These are phyloP conservation scores for Upupa epops DNA, from an alignment of 2,113 vertebrate species.

Conservation along the genomic window DNA sequence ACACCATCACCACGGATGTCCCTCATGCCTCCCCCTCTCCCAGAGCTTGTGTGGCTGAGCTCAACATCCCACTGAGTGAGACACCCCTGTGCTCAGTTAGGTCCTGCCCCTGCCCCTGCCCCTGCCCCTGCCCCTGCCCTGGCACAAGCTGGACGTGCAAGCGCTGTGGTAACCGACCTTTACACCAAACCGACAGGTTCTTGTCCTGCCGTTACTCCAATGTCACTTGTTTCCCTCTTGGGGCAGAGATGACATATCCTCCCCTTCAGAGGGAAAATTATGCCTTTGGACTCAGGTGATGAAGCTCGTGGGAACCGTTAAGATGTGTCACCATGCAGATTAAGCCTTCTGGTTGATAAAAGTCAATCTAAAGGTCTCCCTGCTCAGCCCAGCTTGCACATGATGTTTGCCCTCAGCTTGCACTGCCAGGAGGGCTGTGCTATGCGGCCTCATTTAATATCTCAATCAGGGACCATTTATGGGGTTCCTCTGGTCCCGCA, in stretches of 20 bases:
- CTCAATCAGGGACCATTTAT: background rate
- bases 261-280: background rate
- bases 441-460: background rate
- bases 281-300: background rate
- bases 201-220: background rate
- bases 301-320: background rate
- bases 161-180: background rate
- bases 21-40: background rate
- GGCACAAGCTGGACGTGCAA: background rate
- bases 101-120: too few species aligned
- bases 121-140: too few species aligned
- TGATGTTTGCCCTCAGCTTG: background rate
- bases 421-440: background rate
- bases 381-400: background rate
- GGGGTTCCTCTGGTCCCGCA: background rate
- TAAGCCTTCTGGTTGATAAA: constrained; percentile 23
- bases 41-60: background rate
- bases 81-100: background rate
- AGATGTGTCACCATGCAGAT: background rate
- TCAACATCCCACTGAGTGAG: background rate
- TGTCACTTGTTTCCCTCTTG: background rate
- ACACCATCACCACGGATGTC: background rate
- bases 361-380: constrained; percentile 22
- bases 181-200: background rate
- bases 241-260: background rate